Conservation (phyloP, 1,140 invertebrate genomes). For the Sitodiplosis mosellana region DNA sequence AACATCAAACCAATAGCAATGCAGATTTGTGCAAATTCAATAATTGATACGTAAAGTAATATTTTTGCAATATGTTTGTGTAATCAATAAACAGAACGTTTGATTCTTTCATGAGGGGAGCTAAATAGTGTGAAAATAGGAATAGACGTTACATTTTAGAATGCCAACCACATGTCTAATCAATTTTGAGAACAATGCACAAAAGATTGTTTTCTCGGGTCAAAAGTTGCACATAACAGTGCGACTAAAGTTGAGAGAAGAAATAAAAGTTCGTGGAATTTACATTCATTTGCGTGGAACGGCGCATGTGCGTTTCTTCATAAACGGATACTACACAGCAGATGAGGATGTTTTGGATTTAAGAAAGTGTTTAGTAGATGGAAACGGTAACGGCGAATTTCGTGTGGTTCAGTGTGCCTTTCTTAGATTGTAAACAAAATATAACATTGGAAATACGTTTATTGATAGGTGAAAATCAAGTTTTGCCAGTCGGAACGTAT, state of each 20-base stretch:
- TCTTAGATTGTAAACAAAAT: neutral
- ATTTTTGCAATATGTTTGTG: too few relatives aligned
- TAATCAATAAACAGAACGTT: too few relatives aligned
- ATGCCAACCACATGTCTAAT: neutral
- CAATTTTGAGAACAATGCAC: neutral
- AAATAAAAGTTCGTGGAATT: neutral
- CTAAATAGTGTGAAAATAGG: too few relatives aligned
- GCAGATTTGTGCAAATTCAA: too few relatives aligned
- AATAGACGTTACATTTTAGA: too few relatives aligned
- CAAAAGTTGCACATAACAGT: neutral
- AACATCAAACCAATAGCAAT: too few relatives aligned
- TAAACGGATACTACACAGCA: too few relatives aligned
- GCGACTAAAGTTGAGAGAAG: neutral
- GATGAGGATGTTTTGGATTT: neutral
- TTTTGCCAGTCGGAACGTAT: neutral
- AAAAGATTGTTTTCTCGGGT: neutral
- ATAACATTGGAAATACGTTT: neutral
- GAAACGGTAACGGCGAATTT: slow-evolving; percentile 1
- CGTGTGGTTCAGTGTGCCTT: neutral
- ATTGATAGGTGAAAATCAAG: neutral
- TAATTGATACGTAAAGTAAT: too few relatives aligned
- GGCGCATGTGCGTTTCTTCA: neutral
- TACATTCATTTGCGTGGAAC: neutral
- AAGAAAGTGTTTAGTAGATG: neutral
- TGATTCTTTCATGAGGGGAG: too few relatives aligned